Conservation (phyloP, 2,888 invertebrate genomes). For the Napeogenes inachia region DNA sequence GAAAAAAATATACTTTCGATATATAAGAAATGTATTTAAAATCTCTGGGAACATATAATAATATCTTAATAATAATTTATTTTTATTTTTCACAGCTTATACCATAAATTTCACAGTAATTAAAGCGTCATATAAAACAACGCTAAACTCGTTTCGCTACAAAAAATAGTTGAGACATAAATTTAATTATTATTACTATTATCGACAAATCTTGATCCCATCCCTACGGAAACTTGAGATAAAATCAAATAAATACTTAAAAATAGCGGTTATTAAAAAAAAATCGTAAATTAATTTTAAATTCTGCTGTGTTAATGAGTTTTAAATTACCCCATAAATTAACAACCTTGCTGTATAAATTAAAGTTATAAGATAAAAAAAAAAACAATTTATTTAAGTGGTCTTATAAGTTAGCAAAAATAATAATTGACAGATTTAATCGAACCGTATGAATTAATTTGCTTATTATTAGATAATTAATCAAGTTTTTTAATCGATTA, state of each 20-base stretch:
- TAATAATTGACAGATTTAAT: slow-evolving; percentile 24
- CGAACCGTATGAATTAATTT: slow-evolving; percentile 28
- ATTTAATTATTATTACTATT: neutral
- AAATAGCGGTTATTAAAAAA: neutral
- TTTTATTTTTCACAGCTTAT: neutral
- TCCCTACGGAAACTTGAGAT: too few species aligned
- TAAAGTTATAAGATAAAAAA: too few species aligned
- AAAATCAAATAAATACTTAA: too few species aligned
- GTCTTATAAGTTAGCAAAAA: too few species aligned
- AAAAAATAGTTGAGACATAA: neutral
- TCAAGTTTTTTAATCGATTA: slow-evolving; percentile 14
- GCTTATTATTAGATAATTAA: slow-evolving; percentile 26
- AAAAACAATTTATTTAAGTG: too few species aligned
- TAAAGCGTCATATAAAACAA: neutral
- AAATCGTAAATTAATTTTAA: too few species aligned
- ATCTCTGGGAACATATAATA: neutral
- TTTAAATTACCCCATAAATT: too few species aligned
- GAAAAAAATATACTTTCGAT: too few species aligned
- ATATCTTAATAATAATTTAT: neutral
- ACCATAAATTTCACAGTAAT: slow-evolving; percentile 1
- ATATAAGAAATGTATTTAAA: neutral
- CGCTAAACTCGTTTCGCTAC: neutral
- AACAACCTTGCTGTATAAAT: too few species aligned
- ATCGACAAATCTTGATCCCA: neutral
- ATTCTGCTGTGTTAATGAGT: too few species aligned